Evolutionary conservation across 2,888 invertebrate species (phyloP).

Genomic region (Aethes cnicana): DNA sequence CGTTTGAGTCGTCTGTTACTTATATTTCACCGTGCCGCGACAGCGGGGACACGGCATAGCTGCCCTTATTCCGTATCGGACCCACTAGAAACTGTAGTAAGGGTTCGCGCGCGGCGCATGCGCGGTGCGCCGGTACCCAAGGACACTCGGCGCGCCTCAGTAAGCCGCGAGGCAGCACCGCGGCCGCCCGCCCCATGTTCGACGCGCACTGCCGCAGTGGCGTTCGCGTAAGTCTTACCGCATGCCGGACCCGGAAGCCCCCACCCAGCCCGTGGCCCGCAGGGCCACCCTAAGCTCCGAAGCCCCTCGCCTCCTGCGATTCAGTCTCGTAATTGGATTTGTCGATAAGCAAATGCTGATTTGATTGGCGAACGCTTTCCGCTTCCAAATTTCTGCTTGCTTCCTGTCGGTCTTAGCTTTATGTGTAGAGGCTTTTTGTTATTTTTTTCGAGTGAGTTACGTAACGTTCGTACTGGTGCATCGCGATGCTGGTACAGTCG

Average conservation of each 20-base stretch:
- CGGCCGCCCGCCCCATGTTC: conserved; percentile 63
- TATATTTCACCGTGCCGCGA: no score
- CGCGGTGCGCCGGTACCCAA: conserved; percentile 58
- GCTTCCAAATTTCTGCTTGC: conserved; percentile 76
- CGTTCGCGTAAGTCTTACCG: conserved; percentile 62
- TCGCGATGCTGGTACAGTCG: conserved; percentile 56
- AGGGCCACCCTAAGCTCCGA: conserved; percentile 70
- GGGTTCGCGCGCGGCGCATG: conserved; percentile 66
- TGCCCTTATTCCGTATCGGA: conserved; percentile 36
- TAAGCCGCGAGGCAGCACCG: conserved; percentile 71
- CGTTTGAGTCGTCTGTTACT: no score
- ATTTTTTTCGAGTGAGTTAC: conserved; percentile 59
- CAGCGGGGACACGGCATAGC: not conserved
- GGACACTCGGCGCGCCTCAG: conserved; percentile 76
- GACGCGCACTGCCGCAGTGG: conserved; percentile 71
- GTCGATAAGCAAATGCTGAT: conserved; percentile 73
- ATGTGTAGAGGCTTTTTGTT: conserved; percentile 71
- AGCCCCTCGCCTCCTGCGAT: conserved; percentile 77
- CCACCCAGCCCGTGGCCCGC: conserved; percentile 59
- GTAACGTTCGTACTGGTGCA: conserved; percentile 67
- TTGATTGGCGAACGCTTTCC: conserved; percentile 76
- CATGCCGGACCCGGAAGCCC: conserved; percentile 63
- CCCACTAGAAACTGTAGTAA: conserved; percentile 64
- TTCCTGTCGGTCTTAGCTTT: conserved; percentile 62
- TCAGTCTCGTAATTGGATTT: conserved; percentile 81